Percentiles rank a stretch among this genome's conserved stretches.
Conservation (phyloP, 2,797 vertebrate species). For the Molossus molossus region DNA sequence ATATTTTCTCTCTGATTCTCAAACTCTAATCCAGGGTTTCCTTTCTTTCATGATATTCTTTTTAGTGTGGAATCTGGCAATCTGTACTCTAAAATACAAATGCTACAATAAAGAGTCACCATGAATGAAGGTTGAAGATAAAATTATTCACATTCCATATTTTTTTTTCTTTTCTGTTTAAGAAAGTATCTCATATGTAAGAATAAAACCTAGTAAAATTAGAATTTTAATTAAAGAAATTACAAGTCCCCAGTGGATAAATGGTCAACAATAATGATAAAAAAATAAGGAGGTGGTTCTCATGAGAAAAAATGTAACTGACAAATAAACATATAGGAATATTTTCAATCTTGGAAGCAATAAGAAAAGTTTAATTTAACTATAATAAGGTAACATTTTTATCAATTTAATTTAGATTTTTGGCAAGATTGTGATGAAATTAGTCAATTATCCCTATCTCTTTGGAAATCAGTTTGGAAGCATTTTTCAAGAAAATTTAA, state of each 20-base stretch:
- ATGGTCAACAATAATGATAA: background rate
- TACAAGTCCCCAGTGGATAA: constrained; percentile 3
- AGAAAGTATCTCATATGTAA: constrained; percentile 57
- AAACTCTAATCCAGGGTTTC: background rate
- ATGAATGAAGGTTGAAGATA: constrained; percentile 2
- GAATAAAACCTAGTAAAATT: background rate
- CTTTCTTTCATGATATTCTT: background rate
- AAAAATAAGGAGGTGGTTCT: background rate
- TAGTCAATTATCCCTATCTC: constrained; percentile 55
- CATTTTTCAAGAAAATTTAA: constrained; percentile 61
- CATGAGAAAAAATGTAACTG: constrained; percentile 47
- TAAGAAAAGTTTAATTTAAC: constrained; percentile 62
- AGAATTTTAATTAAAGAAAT: constrained; percentile 49
- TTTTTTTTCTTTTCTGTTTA: constrained; percentile 41
- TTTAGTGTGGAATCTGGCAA: background rate
- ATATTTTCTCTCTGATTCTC: constrained; percentile 42
- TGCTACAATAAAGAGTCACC: background rate
- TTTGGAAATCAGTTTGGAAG: constrained; percentile 49
- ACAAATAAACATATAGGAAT: background rate
- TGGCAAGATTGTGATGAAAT: constrained; percentile 19
- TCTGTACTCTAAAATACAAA: constrained; percentile 39
- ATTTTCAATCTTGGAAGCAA: constrained; percentile 43
- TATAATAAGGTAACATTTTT: constrained; percentile 52
- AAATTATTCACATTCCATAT: background rate
- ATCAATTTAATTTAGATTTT: constrained; percentile 26